A percentile compares a stretch with the other conserved stretches of the same genome.
phyloP scores from a whole-genome alignment of 2,888 invertebrate species.

The Esperia sulphurella region DNA sequence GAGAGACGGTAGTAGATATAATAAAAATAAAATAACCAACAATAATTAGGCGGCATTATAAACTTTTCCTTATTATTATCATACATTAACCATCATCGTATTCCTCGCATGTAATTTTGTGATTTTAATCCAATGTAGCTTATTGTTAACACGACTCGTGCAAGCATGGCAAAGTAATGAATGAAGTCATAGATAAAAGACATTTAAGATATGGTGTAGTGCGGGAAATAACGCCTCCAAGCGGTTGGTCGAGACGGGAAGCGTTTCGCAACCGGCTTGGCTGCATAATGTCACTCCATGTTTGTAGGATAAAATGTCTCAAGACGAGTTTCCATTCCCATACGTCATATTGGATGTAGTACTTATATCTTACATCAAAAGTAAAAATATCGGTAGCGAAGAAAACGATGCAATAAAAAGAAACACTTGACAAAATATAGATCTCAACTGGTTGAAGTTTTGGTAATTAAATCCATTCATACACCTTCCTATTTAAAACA shows the following conservation, averaged over 20 bases:
- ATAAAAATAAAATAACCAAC: too few species aligned
- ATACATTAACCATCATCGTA: too few species aligned
- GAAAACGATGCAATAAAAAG: too few species aligned
- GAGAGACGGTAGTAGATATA: too few species aligned
- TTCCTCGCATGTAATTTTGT: too few species aligned
- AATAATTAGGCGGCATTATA: too few species aligned
- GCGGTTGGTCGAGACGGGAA: constrained; percentile 38
- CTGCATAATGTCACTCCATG: constrained; percentile 35
- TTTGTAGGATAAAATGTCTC: constrained; percentile 12
- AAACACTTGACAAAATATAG: too few species aligned
- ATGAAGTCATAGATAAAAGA: neutral
- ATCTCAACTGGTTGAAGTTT: too few species aligned
- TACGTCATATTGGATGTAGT: neutral
- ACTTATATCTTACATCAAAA: neutral
- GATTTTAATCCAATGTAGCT: neutral
- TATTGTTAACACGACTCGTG: neutral
- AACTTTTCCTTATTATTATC: too few species aligned
- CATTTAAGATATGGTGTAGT: constrained; percentile 13
- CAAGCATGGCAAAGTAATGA: neutral
- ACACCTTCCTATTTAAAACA: too few species aligned
- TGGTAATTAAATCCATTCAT: too few species aligned
- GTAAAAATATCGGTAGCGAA: too few species aligned
- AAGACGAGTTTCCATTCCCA: neutral
- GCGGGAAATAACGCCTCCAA: constrained; percentile 20
- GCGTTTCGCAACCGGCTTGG: constrained; percentile 46